Conservation (phyloP, 2,888 invertebrate genomes). For the Luperina testacea region DNA sequence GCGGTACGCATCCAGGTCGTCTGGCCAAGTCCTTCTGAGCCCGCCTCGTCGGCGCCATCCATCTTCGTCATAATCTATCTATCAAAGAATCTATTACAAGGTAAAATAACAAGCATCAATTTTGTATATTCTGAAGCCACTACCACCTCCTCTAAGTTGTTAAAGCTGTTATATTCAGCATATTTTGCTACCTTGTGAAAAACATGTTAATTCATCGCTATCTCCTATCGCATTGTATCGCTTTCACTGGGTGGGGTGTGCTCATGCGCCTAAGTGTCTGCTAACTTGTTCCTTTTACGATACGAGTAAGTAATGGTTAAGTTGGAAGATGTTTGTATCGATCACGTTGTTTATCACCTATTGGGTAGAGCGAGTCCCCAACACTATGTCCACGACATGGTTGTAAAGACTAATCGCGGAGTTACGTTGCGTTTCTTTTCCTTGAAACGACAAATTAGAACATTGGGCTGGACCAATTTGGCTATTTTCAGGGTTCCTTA, state of each 20-base stretch:
- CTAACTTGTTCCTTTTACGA: slow-evolving; percentile 55
- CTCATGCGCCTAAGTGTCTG: background rate
- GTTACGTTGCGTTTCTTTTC: background rate
- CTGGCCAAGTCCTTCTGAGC: too few relatives aligned
- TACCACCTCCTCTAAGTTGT: too few relatives aligned
- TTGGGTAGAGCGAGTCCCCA: background rate
- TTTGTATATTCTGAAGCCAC: too few relatives aligned
- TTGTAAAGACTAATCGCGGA: background rate
- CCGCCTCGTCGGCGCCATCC: too few relatives aligned
- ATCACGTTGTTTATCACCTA: slow-evolving; percentile 42
- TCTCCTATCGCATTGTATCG: background rate
- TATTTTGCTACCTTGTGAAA: background rate
- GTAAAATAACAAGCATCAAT: background rate
- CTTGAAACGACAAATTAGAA: background rate
- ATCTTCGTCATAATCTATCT: too few relatives aligned
- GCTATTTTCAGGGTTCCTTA: too few relatives aligned
- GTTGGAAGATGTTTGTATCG: slow-evolving; percentile 44
- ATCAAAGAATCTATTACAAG: background rate
- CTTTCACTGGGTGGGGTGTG: slow-evolving; percentile 1
- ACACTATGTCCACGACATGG: background rate
- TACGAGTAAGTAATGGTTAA: slow-evolving; percentile 51
- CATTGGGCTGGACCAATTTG: too few relatives aligned
- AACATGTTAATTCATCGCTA: background rate
- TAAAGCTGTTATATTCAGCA: background rate
- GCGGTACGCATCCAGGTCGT: too few relatives aligned